phyloP scores from a whole-genome alignment of 1,140 invertebrate species.

The Bursaphelenchus mucronatus region DNA sequence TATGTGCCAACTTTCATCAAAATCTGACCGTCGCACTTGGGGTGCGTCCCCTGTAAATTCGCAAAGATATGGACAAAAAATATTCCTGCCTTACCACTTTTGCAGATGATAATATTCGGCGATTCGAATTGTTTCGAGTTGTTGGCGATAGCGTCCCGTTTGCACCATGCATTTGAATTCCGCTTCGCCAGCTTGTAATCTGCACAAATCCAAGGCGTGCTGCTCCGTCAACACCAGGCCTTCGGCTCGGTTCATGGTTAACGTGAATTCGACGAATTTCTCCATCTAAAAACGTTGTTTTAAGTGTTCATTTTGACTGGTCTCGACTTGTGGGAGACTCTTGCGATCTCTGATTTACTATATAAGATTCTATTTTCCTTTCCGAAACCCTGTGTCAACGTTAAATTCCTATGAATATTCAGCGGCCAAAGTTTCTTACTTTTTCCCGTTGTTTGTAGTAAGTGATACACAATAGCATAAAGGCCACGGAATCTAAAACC shows the following conservation, averaged over 20 bases:
- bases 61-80: too few relatives aligned
- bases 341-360: too few relatives aligned
- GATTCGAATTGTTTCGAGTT: conserved; percentile 8
- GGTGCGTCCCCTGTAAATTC: too few relatives aligned
- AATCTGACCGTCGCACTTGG: too few relatives aligned
- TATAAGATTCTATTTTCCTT: too few relatives aligned
- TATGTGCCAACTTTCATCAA: too few relatives aligned
- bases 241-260: conserved; percentile 12
- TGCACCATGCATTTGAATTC: neutral
- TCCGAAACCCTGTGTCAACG: too few relatives aligned
- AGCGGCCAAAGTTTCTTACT: neutral
- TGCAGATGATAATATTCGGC: conserved; percentile 19
- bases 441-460: conserved; percentile 20
- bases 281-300: conserved; percentile 11
- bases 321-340: too few relatives aligned
- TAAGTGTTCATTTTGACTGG: too few relatives aligned
- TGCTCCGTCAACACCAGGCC: conserved; percentile 9
- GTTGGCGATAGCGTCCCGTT: neutral
- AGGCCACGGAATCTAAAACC: conserved; percentile 4
- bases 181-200: conserved; percentile 10
- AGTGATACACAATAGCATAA: conserved; percentile 14
- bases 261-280: conserved; percentile 1
- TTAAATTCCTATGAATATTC: too few relatives aligned
- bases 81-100: conserved; percentile 1
- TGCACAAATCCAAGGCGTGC: conserved; percentile 12